Evolutionary conservation across 2,888 invertebrate genomes (phyloP).

Genomic region (Pheosia gnoma): DNA sequence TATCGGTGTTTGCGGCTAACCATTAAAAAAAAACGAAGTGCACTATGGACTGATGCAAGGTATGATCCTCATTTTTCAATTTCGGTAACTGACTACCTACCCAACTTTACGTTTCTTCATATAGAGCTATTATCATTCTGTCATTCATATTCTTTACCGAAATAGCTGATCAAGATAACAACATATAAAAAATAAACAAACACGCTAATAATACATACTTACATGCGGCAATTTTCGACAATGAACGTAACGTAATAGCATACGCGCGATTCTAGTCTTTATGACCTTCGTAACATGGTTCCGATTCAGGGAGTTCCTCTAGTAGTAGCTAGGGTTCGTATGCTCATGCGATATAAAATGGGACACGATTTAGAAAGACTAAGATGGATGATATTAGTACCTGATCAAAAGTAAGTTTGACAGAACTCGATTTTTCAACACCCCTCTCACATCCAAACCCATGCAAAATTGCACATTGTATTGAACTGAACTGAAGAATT

Average conservation of each 20-base stretch:
- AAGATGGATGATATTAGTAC: neutral
- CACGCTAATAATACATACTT: slow-evolving; percentile 33
- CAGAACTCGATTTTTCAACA: no score
- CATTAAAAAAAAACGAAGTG: no score
- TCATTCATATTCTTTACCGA: slow-evolving; percentile 26
- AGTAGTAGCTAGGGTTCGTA: neutral
- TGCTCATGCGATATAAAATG: neutral
- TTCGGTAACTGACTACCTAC: no score
- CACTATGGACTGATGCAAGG: no score
- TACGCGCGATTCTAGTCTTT: slow-evolving; percentile 16
- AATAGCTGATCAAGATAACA: slow-evolving; percentile 28
- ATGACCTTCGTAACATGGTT: neutral
- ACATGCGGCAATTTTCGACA: slow-evolving; percentile 18
- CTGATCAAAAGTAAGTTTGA: no score
- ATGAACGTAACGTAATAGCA: slow-evolving; percentile 11
- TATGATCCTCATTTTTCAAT: no score
- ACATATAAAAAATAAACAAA: slow-evolving; percentile 31
- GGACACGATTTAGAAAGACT: neutral
- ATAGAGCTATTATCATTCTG: neutral
- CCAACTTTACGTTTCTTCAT: no score
- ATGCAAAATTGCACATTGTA: no score
- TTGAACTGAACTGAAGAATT: no score
- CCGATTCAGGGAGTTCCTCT: slow-evolving; percentile 8
- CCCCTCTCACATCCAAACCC: no score
- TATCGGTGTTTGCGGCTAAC: no score